Base-by-base conservation (phyloP, 2,888 invertebrate species). In the Latrodectus elegans region DNA sequence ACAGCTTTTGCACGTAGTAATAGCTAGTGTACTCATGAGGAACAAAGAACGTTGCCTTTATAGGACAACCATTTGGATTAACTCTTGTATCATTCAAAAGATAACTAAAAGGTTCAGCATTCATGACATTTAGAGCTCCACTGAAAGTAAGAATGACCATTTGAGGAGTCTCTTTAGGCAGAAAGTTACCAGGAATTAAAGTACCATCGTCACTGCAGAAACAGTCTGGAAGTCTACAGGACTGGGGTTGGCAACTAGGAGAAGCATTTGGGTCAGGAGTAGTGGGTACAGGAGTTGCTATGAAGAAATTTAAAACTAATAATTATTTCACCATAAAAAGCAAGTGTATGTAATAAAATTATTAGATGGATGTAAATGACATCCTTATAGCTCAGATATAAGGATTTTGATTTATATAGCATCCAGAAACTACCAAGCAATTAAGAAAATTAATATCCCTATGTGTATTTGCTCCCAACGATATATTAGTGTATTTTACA, bases 191-290 rank as follows among this genome's bases (percentile, higher is more conserved):
- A 15, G 97, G 97, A 90, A 97, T 96, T 89, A 94, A 92, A 8
- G 97, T 97, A 64, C 97, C 97, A 92, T 97, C 97, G 92, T 96
- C 95, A 55, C 97, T 97, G 92, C 97, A 98, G 93, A 95, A 97
- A 92, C 97, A 98, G 91, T 97, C 96, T 0, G 97, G 97, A 90
- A 97, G 93, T 90, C 93, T 93, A 92, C 97, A 98, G 89, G 95
- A 94, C 0, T 94, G 93, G 0, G 94, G 93, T 91, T 97, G 95
- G 92, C 97, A 97, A 92, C 95, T 95, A 88, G 94, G 94, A 4
- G 97, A 97, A 0, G 95, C 94, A 91, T 96, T 95, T 0, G 95
- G 95, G 92, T 96, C 96, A 15, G 87, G 83, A 17, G 89, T 89
- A 3, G 89, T 86, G 1, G 89, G 86, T 8, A 49, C 77, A 11